Evolutionary conservation across 2,888 invertebrate species (phyloP).

Genomic region (Sphaerophoria taeniata): DNA sequence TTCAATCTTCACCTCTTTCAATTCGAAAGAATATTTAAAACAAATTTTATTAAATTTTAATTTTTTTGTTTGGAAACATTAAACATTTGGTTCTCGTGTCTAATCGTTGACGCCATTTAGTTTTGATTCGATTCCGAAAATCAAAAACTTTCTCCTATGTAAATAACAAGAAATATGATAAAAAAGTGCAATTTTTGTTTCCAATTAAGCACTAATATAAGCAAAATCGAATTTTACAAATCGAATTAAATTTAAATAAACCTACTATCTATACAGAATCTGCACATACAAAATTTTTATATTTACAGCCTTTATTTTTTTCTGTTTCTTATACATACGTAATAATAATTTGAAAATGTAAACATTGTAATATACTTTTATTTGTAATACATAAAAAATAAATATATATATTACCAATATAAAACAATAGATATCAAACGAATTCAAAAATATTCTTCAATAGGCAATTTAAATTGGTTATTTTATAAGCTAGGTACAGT

Average conservation of each 20-base stretch:
- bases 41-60: not conserved
- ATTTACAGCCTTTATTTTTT: constrained; percentile 35
- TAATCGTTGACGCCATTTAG: not conserved
- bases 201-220: constrained; percentile 61
- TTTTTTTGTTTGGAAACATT: not conserved
- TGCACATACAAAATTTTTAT: constrained; percentile 54
- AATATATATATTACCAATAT: constrained; percentile 36
- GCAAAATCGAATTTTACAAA: constrained; percentile 68
- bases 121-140: constrained; percentile 22
- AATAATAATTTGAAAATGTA: constrained; percentile 42
- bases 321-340: not conserved
- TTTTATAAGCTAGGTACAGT: constrained; percentile 61
- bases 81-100: not conserved
- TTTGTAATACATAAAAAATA: constrained; percentile 33
- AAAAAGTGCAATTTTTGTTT: constrained; percentile 68
- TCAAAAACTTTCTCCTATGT: constrained; percentile 59
- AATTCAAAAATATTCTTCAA: constrained; percentile 62
- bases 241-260: constrained; percentile 61
- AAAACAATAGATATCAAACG: constrained; percentile 53
- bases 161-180: constrained; percentile 41
- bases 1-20: not conserved
- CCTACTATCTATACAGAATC: constrained; percentile 50
- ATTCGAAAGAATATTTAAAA: not conserved
- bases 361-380: constrained; percentile 59
- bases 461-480: constrained; percentile 60